Evolutionary conservation across 53 echinoderm and acorn worm genomes (phyloP).

Genomic region (Crossaster papposus): DNA sequence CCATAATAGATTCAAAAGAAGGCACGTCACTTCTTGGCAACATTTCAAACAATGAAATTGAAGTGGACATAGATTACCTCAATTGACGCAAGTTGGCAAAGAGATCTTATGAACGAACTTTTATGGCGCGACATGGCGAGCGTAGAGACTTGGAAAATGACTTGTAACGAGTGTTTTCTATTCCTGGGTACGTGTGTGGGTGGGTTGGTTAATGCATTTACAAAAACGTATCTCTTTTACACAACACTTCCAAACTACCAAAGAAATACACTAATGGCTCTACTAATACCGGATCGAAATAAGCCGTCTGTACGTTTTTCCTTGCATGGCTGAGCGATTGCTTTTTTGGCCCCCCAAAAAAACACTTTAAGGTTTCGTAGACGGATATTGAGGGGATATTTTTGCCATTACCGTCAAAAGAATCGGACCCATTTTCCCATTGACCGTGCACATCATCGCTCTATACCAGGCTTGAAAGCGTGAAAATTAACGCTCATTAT

Average conservation of each 20-base stretch:
- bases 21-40: background rate
- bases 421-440: too few relatives aligned
- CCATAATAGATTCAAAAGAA: background rate
- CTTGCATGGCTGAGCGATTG: too few relatives aligned
- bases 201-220: background rate
- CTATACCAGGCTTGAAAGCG: too few relatives aligned
- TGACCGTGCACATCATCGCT: too few relatives aligned
- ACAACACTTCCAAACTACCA: background rate
- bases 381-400: too few relatives aligned
- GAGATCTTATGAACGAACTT: background rate
- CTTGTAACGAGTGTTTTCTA: background rate
- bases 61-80: background rate
- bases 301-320: too few relatives aligned
- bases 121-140: background rate
- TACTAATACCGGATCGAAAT: too few relatives aligned
- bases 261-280: too few relatives aligned
- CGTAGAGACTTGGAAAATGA: background rate
- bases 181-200: background rate
- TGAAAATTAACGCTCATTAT: too few relatives aligned
- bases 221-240: background rate
- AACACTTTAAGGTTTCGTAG: too few relatives aligned
- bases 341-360: too few relatives aligned
- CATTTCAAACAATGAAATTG: background rate
- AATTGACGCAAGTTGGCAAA: slow-evolving; percentile 6
- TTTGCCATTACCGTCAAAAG: too few relatives aligned